A percentile compares a stretch with the other conserved stretches of the same genome.
Evolutionary conservation across 2,797 vertebrate genomes (phyloP).

Genomic region (Enteromius anoplus): DNA sequence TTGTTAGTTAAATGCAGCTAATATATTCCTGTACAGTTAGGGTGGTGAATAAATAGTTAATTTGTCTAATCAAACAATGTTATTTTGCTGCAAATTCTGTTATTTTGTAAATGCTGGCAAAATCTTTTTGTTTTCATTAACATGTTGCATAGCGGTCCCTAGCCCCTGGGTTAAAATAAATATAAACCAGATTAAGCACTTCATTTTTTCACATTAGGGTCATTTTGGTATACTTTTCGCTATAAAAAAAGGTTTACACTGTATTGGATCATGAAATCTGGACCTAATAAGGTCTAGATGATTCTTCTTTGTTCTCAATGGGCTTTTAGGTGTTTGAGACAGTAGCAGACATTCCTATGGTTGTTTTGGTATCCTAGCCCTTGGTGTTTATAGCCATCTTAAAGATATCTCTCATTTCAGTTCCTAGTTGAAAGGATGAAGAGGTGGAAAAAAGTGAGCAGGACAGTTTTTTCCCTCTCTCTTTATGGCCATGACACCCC

Average conservation of each 20-base stretch:
- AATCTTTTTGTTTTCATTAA: background rate
- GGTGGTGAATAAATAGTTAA: background rate
- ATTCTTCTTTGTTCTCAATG: constrained; percentile 65
- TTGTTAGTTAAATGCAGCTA: background rate
- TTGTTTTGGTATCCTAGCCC: constrained; percentile 46
- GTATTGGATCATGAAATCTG: background rate
- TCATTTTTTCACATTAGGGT: background rate
- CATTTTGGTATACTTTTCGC: background rate
- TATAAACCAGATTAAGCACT: background rate
- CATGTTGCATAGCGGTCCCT: background rate
- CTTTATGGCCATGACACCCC: constrained; percentile 69
- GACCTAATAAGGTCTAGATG: background rate
- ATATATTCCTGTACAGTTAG: background rate
- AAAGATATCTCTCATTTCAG: constrained; percentile 67
- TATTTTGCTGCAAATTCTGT: background rate
- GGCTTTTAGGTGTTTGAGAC: constrained; percentile 59
- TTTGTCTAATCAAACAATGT: background rate
- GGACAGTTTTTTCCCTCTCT: constrained; percentile 49
- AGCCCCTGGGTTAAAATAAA: background rate
- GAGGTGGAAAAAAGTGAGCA: constrained; percentile 41
- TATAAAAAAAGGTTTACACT: background rate
- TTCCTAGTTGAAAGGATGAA: constrained; percentile 51
- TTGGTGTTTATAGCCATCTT: constrained; percentile 68
- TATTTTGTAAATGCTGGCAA: background rate
- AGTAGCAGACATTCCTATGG: constrained; percentile 65